Conservation (phyloP, 2,113 vertebrate genomes). For the Ammodytes marinus region DNA sequence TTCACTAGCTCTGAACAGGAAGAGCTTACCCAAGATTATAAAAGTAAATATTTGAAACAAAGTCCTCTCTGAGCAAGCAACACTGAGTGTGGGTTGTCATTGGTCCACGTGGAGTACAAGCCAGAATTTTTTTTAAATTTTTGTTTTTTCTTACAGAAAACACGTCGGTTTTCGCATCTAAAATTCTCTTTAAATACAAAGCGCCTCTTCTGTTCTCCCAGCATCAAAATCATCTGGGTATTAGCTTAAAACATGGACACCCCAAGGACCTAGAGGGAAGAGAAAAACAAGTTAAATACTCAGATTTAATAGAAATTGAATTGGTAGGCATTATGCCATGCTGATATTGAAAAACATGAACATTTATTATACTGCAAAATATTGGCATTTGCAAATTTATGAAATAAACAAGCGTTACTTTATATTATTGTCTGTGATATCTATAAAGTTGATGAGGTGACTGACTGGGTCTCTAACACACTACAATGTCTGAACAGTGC, state of each 20-base stretch:
- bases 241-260: constrained; percentile 99
- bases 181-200: constrained; percentile 97
- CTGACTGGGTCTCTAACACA: neutral
- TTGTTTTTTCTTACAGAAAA: constrained; percentile 89
- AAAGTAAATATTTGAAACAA: constrained; percentile 88
- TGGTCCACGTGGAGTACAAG: constrained; percentile 89
- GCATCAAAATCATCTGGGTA: constrained; percentile 77
- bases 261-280: constrained; percentile 93
- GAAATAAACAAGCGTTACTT: too few species aligned
- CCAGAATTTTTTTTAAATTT: constrained; percentile 81
- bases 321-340: neutral
- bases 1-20: constrained; percentile 80
- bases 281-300: constrained; percentile 56
- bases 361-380: neutral
- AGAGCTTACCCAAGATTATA: constrained; percentile 87
- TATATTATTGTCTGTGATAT: neutral
- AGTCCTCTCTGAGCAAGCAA: constrained; percentile 95
- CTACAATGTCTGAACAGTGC: neutral
- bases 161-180: constrained; percentile 93
- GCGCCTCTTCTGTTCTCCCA: constrained; percentile 92
- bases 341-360: neutral
- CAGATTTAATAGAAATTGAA: neutral
- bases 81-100: constrained; percentile 97
- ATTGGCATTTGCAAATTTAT: neutral
- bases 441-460: neutral